phyloP scores from a whole-genome alignment of 1,140 invertebrate genomes.

The Drosophila ficusphila region DNA sequence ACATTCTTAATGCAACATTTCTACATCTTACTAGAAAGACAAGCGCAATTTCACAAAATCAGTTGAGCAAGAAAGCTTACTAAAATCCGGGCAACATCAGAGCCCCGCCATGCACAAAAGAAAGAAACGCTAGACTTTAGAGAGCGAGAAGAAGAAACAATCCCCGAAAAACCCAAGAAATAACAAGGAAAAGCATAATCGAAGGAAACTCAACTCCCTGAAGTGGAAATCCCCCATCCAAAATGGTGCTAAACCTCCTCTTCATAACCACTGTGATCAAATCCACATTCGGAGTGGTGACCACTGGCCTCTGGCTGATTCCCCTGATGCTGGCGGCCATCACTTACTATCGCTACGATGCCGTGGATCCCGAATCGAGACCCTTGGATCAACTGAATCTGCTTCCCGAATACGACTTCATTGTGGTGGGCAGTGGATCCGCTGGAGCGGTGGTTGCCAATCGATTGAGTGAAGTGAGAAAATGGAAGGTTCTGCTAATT shows the following conservation, averaged over 20 bases:
- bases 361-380: constrained; percentile 91
- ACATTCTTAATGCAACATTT: background rate
- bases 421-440: constrained; percentile 93
- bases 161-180: background rate
- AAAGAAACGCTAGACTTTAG: constrained; percentile 61
- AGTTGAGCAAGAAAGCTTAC: background rate
- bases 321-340: constrained; percentile 92
- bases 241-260: constrained; percentile 89
- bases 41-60: background rate
- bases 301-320: constrained; percentile 92
- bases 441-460: constrained; percentile 94
- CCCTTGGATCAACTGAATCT: constrained; percentile 86
- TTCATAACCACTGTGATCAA: constrained; percentile 90
- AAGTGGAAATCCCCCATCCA: background rate
- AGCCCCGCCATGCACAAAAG: constrained; percentile 70
- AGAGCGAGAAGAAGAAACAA: constrained; percentile 3
- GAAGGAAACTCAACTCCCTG: too few relatives aligned
- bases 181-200: too few relatives aligned
- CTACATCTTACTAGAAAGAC: background rate
- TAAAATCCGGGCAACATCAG: background rate
- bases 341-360: constrained; percentile 92
- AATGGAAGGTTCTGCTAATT: constrained; percentile 93
- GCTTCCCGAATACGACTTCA: constrained; percentile 91
- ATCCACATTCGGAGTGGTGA: constrained; percentile 89
- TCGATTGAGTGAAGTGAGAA: constrained; percentile 91